Evolutionary conservation across 2,888 invertebrate genomes (phyloP).

Genomic region (Synergus umbraculus): DNA sequence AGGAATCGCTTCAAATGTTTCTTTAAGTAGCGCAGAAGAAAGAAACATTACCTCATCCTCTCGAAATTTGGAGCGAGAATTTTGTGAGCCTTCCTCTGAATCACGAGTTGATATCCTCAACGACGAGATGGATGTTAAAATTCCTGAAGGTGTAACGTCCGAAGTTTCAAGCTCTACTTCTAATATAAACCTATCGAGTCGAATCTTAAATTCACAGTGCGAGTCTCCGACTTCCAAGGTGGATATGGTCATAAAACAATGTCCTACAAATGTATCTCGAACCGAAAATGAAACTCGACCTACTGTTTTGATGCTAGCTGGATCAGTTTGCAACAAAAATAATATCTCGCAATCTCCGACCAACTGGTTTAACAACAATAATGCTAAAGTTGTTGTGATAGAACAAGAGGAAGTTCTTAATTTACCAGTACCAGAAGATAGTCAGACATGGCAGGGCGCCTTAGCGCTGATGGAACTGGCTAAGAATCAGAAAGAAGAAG

Average conservation of each 20-base stretch:
- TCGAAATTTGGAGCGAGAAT: slow-evolving; percentile 33
- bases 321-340: slow-evolving; percentile 59
- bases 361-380: slow-evolving; percentile 52
- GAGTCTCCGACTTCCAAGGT: slow-evolving; percentile 37
- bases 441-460: slow-evolving; percentile 81
- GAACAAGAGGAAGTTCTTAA: slow-evolving; percentile 67
- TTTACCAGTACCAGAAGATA: slow-evolving; percentile 72
- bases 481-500: slow-evolving; percentile 72
- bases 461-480: slow-evolving; percentile 82
- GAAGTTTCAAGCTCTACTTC: slow-evolving; percentile 27
- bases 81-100: background rate
- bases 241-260: slow-evolving; percentile 10
- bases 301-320: slow-evolving; percentile 79
- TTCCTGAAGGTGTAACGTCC: background rate
- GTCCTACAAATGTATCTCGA: slow-evolving; percentile 38
- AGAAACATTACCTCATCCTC: background rate
- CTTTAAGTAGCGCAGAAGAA: background rate
- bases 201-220: background rate
- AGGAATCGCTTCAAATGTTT: slow-evolving; percentile 22
- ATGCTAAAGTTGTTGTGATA: slow-evolving; percentile 68
- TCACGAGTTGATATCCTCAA: background rate
- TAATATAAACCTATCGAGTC: slow-evolving; percentile 13
- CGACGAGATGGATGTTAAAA: background rate
- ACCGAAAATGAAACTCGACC: slow-evolving; percentile 79
- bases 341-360: slow-evolving; percentile 41